phyloP scores from a whole-genome alignment of 2,113 vertebrate genomes.

The Herpailurus yagouaroundi region DNA sequence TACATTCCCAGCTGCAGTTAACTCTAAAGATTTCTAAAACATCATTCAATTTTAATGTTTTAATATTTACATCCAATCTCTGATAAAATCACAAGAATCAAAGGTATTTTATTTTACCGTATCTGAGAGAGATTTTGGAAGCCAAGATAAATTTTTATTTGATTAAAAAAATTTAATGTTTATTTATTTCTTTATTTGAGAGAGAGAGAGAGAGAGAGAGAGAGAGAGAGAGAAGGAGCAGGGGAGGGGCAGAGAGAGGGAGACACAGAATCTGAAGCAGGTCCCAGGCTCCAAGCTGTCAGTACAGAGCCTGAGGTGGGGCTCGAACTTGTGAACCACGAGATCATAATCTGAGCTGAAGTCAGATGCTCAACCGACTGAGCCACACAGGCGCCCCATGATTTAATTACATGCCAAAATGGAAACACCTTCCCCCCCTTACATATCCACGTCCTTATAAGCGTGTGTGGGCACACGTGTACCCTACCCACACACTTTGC shows the following conservation, averaged over 20 bases:
- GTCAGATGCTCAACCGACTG: no score
- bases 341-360: no score
- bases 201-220: no score
- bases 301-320: no score
- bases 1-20: not conserved
- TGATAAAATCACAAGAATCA: conserved; percentile 14
- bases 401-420: not conserved
- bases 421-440: not conserved
- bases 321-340: no score
- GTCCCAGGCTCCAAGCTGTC: no score
- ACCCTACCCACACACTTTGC: not conserved
- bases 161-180: not conserved
- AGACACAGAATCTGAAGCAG: no score
- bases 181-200: no score
- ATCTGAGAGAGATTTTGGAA: not conserved
- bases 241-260: no score
- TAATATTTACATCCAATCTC: not conserved
- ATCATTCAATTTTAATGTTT: not conserved
- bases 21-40: not conserved
- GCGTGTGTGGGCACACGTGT: rapidly evolving
- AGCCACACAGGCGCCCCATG: no score
- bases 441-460: not conserved
- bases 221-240: no score
- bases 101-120: not conserved
- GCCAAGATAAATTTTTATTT: not conserved